phyloP scores from a whole-genome alignment of 2,113 vertebrate genomes.

The Barbus barbus region DNA sequence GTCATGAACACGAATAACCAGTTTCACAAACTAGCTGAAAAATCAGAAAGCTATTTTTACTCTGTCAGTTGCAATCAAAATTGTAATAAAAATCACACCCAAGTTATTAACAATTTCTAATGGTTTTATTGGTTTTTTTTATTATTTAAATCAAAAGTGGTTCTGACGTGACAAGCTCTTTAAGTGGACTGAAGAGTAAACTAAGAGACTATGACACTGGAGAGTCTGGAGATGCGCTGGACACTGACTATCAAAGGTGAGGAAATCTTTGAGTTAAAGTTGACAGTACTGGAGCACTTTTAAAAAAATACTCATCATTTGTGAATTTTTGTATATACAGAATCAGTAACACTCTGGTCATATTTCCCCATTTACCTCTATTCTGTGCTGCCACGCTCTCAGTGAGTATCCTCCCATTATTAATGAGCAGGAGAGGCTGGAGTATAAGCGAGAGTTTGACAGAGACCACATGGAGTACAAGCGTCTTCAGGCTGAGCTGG shows the following conservation, averaged over 20 bases:
- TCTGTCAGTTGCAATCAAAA: not conserved
- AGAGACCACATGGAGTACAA: conserved; percentile 79
- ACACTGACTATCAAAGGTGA: conserved; percentile 80
- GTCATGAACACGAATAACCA: conserved; percentile 43
- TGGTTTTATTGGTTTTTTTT: not conserved
- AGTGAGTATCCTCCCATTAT: conserved; percentile 76
- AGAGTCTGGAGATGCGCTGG: conserved; percentile 86
- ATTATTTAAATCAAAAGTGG: conserved; percentile 61
- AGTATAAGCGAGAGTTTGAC: conserved; percentile 82
- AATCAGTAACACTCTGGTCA: not conserved
- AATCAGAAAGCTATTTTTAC: not conserved
- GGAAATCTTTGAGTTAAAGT: conserved; percentile 3
- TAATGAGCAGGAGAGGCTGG: conserved; percentile 73
- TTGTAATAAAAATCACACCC: not conserved
- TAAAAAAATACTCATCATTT: not conserved
- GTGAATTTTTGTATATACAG: not conserved
- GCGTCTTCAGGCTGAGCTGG: conserved; percentile 77
- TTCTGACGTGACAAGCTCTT: conserved; percentile 75
- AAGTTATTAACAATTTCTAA: not conserved
- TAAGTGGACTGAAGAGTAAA: conserved; percentile 61
- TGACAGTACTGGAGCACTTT: not conserved
- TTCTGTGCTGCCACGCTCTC: not conserved
- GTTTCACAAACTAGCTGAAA: conserved; percentile 31
- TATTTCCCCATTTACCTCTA: not conserved
- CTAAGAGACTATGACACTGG: conserved; percentile 78